Evolutionary conservation across 2,113 vertebrate species (phyloP).

Genomic region (Antechinus stuartii): DNA sequence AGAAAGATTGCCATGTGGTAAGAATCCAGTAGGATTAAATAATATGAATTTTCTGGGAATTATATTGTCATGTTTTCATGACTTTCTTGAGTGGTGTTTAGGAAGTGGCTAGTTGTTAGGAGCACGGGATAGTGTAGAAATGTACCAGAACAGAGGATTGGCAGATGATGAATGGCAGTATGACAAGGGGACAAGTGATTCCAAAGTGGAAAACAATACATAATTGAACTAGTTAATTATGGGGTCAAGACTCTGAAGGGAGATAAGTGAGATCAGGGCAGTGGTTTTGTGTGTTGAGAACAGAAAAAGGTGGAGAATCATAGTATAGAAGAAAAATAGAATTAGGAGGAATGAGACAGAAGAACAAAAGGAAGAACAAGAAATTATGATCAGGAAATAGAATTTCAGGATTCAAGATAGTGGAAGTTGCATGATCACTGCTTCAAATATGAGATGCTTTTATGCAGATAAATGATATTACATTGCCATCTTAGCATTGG

Average conservation of each 20-base stretch:
- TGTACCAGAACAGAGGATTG: background rate
- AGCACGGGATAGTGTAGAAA: background rate
- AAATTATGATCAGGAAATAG: background rate
- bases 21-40: background rate
- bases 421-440: background rate
- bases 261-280: background rate
- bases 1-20: background rate
- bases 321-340: background rate
- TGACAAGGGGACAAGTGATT: background rate
- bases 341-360: background rate
- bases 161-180: background rate
- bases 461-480: background rate
- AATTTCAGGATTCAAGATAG: background rate
- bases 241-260: background rate
- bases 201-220: background rate
- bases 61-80: background rate
- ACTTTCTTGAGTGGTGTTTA: background rate
- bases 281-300: background rate
- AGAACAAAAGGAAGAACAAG: background rate
- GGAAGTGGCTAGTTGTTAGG: background rate
- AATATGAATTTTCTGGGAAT: background rate
- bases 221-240: background rate
- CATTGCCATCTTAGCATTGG: background rate
- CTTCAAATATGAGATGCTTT: background rate
- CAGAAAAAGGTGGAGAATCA: background rate